Percentiles rank a stretch among this genome's conserved stretches.
Conservation (phyloP, 2,797 vertebrate species). For the Tarsius wallacei region DNA sequence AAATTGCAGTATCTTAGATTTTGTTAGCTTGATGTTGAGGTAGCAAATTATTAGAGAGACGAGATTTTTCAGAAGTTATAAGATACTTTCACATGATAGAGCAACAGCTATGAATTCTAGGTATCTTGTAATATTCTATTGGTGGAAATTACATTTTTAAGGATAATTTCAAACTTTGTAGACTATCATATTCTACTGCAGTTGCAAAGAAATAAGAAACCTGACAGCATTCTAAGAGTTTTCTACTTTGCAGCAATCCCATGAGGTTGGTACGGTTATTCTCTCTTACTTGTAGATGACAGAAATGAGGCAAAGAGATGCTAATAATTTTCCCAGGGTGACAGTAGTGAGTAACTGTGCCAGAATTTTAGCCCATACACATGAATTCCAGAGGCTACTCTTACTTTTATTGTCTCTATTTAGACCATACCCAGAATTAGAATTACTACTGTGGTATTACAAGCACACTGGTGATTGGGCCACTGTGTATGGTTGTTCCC, state of each 20-base stretch:
- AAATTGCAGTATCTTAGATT: not conserved
- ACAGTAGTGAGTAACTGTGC: not conserved
- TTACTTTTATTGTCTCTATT: not conserved
- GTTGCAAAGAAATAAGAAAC: not conserved
- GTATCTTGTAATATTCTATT: not conserved
- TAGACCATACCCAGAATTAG: not conserved
- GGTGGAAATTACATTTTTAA: not conserved
- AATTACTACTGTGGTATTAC: not conserved
- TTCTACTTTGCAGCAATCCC: not conserved
- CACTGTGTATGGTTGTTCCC: not conserved
- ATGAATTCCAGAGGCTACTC: not conserved
- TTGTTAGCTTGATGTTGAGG: not conserved
- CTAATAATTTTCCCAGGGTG: not conserved
- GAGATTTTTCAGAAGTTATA: not conserved
- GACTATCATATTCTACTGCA: not conserved
- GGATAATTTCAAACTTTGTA: not conserved
- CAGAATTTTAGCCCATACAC: not conserved
- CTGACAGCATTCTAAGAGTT: not conserved
- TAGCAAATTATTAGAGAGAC: not conserved
- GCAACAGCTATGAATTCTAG: not conserved
- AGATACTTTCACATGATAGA: not conserved
- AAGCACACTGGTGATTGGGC: not conserved
- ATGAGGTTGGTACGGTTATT: not conserved
- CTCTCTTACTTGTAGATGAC: not conserved
- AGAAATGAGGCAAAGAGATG: not conserved